Percentiles rank a stretch among this genome's conserved stretches.
phyloP scores from a whole-genome alignment of 1,140 invertebrate genomes.

The Drosophila bocqueti region DNA sequence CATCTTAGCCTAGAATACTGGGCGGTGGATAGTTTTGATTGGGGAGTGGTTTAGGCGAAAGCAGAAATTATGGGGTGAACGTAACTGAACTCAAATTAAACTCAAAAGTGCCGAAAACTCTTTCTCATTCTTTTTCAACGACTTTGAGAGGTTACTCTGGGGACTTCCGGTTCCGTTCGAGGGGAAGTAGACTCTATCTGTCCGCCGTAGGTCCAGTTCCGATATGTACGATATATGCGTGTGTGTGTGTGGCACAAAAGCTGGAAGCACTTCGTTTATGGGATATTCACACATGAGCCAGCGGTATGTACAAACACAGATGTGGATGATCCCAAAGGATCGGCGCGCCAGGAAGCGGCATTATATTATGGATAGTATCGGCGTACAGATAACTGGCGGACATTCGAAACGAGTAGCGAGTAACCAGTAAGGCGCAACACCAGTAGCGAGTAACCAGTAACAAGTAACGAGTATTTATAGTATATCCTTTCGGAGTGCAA shows the following conservation, averaged over 20 bases:
- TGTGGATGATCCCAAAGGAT: conserved; percentile 20
- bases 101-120: conserved; percentile 27
- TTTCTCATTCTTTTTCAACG: conserved; percentile 7
- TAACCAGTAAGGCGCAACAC: conserved; percentile 7
- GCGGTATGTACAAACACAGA: conserved; percentile 38
- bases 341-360: conserved; percentile 33
- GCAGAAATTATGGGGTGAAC: conserved; percentile 26
- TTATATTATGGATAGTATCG: conserved; percentile 24
- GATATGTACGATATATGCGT: conserved; percentile 9
- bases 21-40: background rate
- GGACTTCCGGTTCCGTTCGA: conserved; percentile 29
- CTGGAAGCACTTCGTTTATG: conserved; percentile 34
- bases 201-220: conserved; percentile 26
- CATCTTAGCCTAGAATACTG: conserved; percentile 28
- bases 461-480: conserved; percentile 22
- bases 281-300: conserved; percentile 37
- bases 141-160: conserved; percentile 21
- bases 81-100: conserved; percentile 31
- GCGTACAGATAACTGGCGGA: conserved; percentile 39
- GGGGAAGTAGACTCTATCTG: conserved; percentile 37
- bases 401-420: conserved; percentile 40
- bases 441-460: conserved; percentile 34
- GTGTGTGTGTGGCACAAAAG: conserved; percentile 29
- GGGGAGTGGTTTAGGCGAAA: conserved; percentile 25
- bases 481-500: conserved; percentile 34